Percentiles rank a stretch among this genome's conserved stretches.
Conservation (phyloP, 2,113 vertebrate species). For the Chascanopsetta lugubris region DNA sequence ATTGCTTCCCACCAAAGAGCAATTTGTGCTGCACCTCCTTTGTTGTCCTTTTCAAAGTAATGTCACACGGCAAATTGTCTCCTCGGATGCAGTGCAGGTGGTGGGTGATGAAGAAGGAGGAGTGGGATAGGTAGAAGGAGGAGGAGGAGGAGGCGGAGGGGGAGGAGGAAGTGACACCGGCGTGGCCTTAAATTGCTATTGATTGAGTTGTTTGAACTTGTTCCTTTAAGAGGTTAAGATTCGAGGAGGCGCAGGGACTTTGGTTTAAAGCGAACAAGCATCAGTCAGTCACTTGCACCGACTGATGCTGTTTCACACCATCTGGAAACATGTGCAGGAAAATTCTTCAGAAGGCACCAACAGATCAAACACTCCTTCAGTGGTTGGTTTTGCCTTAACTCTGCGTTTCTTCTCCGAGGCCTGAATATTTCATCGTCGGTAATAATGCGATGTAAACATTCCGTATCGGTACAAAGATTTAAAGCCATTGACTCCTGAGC, state of each 20-base stretch:
- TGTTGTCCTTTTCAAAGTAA: constrained; percentile 59
- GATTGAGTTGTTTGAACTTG: constrained; percentile 72
- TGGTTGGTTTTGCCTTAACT: neutral
- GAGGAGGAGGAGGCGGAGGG: constrained; percentile 50
- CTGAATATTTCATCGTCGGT: too few species aligned
- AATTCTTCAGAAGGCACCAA: neutral
- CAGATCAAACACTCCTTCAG: neutral
- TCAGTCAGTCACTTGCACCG: constrained; percentile 19
- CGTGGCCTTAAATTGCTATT: constrained; percentile 74
- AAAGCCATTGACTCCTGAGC: constrained; percentile 46
- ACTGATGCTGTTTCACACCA: constrained; percentile 32
- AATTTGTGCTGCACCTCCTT: constrained; percentile 57
- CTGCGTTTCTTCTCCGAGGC: too few species aligned
- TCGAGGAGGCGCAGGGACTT: constrained; percentile 33
- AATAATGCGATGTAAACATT: constrained; percentile 14
- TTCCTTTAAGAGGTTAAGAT: constrained; percentile 67
- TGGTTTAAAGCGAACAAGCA: constrained; percentile 41
- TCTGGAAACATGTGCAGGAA: neutral
- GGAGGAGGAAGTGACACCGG: constrained; percentile 65
- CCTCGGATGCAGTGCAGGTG: constrained; percentile 29
- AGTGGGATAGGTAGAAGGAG: constrained; percentile 67
- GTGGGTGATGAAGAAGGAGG: constrained; percentile 59
- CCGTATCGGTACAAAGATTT: constrained; percentile 23
- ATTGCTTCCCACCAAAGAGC: constrained; percentile 59
- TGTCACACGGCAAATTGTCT: constrained; percentile 69